Base-by-base conservation (phyloP, 1,140 invertebrate genomes). In the Drosophila pectinifera region DNA sequence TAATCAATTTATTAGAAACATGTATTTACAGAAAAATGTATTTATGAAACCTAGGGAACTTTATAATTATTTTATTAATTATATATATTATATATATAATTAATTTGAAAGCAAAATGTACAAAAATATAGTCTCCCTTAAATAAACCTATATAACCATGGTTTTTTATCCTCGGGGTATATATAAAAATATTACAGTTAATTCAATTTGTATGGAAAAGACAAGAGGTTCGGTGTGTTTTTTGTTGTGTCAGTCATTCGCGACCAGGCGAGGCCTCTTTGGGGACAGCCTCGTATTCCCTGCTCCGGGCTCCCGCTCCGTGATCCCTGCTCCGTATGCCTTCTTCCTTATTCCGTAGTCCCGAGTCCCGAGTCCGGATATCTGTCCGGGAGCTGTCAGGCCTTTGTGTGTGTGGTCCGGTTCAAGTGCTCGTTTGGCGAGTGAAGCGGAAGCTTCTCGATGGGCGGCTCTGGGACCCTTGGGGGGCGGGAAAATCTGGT, bases 181-280 rank as follows among this genome's bases (percentile, higher is more conserved):
- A 26, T 36, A 48, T 5, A 57, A 56, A 69, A 69, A 56, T 53
- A 73, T 67, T 41, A 41, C 41, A 63, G 20, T 65, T 63, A 56
- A 81, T 85, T 85, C 63, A 80, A 80, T 80, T 85, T 74, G 56
- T 56, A 53, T 64, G 51, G 53, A 70, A 78, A 65, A 53, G 43
- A 43, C 53, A 76, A 55, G 46, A 38, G 69, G 39, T 48, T 80
- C 53, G 57, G 48, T 59, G 42, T 51, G 39, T 39, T 53, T 70
- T 58, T 43, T 54, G 64, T 64, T 70, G 36, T 63, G 82, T 79
- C 67, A 67, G 80, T 75, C 78, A 67, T 55, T 62, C 53, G 57
- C 69, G 28, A 13, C 62, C 36, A 68, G 48, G 41, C 68, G 57
- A 36, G 22, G 46, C 76, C 77, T 74, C 63, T 78, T 77, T 53